A percentile compares a stretch with the other conserved stretches of the same genome.
These are phyloP conservation scores for Aptenodytes patagonicus DNA, from an alignment of 2,113 vertebrate species.

Conservation along the genomic window DNA sequence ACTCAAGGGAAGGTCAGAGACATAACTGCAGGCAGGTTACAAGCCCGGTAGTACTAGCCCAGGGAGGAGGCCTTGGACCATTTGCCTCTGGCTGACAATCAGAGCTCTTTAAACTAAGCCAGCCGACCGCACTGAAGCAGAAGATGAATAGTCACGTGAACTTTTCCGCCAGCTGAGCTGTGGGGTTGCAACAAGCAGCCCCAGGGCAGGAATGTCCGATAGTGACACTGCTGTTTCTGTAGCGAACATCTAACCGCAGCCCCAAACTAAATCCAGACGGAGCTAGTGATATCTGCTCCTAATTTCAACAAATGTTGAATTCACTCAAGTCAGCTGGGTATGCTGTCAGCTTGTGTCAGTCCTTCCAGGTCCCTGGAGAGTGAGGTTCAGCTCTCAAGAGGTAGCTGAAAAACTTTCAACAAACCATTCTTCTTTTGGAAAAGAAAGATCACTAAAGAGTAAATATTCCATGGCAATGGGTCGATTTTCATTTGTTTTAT, in stretches of 20 bases:
- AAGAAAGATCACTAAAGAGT: neutral
- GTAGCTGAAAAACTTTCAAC: neutral
- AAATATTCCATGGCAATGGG: neutral
- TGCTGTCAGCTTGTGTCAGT: neutral
- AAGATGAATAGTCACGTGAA: slow-evolving; percentile 40
- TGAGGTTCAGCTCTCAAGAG: neutral
- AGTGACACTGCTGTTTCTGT: neutral
- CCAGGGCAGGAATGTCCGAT: slow-evolving; percentile 8
- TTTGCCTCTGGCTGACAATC: neutral
- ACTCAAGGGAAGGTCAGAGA: neutral
- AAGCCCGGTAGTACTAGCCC: too few species aligned
- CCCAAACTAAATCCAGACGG: neutral
- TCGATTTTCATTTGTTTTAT: too few species aligned
- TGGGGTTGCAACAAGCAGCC: slow-evolving; percentile 27
- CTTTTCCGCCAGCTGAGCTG: slow-evolving; percentile 37
- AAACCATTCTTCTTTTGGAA: neutral
- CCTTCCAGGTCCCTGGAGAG: neutral
- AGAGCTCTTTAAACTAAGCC: neutral
- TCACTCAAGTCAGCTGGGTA: neutral
- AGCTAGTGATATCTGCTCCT: neutral
- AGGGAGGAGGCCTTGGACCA: neutral
- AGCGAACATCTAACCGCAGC: neutral
- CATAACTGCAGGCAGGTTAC: neutral
- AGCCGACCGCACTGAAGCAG: slow-evolving; percentile 13
- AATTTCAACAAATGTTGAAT: neutral